Percentiles rank a stretch among this genome's conserved stretches.
Conservation (phyloP, 2,797 vertebrate genomes). For the Platalea minor region DNA sequence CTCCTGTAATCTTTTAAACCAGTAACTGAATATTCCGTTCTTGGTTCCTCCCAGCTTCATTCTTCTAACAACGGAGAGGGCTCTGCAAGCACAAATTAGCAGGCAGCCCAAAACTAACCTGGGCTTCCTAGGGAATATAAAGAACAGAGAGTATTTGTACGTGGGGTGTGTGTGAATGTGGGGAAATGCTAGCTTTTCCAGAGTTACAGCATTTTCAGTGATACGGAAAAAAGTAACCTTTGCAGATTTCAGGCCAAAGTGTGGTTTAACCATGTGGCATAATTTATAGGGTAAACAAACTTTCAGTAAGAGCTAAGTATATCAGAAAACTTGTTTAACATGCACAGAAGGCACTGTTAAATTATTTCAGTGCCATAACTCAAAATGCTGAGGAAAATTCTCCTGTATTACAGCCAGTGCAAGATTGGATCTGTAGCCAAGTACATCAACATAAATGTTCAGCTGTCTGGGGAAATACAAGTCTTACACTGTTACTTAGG, state of each 20-base stretch:
- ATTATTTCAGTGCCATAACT: slow-evolving; percentile 72
- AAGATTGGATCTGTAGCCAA: slow-evolving; percentile 68
- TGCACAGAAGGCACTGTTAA: slow-evolving; percentile 70
- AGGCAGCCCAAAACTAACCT: neutral
- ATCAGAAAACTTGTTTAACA: slow-evolving; percentile 63
- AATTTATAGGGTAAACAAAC: slow-evolving; percentile 70
- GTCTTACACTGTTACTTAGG: slow-evolving; percentile 69
- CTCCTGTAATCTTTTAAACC: neutral
- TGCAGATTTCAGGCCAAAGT: slow-evolving; percentile 21
- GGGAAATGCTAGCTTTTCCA: neutral
- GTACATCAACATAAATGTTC: slow-evolving; percentile 62
- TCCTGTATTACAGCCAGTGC: slow-evolving; percentile 62
- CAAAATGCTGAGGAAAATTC: slow-evolving; percentile 70
- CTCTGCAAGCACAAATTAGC: neutral
- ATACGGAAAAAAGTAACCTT: slow-evolving; percentile 17
- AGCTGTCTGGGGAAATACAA: slow-evolving; percentile 68
- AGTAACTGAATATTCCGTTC: neutral
- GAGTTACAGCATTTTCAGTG: neutral
- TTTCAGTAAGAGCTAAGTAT: slow-evolving; percentile 55
- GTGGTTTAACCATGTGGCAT: slow-evolving; percentile 34
- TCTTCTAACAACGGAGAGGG: neutral
- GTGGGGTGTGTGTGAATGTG: neutral
- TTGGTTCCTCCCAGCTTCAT: neutral
- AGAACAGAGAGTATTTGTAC: neutral
- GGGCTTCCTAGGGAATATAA: neutral